Base-by-base conservation (phyloP, 1,140 invertebrate genomes). In the Aphaenogaster rudis region DNA sequence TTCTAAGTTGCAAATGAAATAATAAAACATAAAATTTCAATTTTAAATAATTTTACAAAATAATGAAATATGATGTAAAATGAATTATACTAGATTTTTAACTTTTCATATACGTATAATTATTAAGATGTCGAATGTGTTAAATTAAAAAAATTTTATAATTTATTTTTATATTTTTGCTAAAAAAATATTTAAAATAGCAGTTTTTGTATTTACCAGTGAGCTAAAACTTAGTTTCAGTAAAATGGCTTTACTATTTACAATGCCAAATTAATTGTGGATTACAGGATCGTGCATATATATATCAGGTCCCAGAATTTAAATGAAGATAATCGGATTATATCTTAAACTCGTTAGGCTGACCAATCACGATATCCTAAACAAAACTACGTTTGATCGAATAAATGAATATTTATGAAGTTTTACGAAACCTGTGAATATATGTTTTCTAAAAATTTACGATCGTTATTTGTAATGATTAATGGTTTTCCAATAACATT, bases 311-410 rank as follows among this genome's bases (percentile, higher is more conserved):
- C 52, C 13, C 21, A n/a, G 39, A 61, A 17, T 64, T 33, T 50
- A 39, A 79, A 64, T 15, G 5, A 79, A 50, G 61, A 48, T 42
- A 48, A 33, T 33, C 21, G 15, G 59, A 64, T 79, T 79, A 66
- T 79, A 39, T 21, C 6, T 45, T 79, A 48, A 50, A 48, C 57
- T 79, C 61, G 61, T 39, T 15, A 39, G 11, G 39, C 15, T 50
- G 45, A 5, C 6, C 59, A 50, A 50, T 79, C 61, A 64, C 33
- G 11, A 64, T 78, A 13, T 36, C 7, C 42, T 4, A 39, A 79
- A 50, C 33, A 9, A 79, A 17, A 50, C 0, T 36, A 28, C 15
- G 42, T 42, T 64, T 39, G 45, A 50, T 66, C 36, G 33, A 64
- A 48, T 36, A 36, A 45, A 61, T 63, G 17, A 63, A 42, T 50